These are phyloP conservation scores for Microcebus jonahi DNA, from an alignment of 2,113 vertebrate genomes.

Conservation along the genomic window DNA sequence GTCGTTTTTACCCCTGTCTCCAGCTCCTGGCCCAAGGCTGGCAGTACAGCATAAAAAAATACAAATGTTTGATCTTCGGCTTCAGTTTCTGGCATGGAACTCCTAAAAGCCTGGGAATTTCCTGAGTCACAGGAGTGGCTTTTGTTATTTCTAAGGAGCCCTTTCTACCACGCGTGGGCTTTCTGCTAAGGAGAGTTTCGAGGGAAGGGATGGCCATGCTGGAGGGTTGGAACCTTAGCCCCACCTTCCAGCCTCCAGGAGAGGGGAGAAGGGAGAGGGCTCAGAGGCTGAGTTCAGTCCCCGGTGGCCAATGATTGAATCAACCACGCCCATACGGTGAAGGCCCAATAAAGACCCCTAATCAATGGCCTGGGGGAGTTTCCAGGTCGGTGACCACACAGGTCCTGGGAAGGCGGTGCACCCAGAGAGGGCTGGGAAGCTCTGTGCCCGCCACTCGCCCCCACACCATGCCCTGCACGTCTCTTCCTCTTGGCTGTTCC, in stretches of 20 bases:
- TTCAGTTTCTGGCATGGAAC: background rate
- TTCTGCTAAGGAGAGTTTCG: background rate
- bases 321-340: background rate
- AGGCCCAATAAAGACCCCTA: background rate
- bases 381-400: background rate
- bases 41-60: background rate
- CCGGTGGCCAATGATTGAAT: background rate
- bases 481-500: background rate
- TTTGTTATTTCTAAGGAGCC: too few relatives aligned
- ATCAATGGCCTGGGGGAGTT: fast-evolving
- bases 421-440: fast-evolving
- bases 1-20: background rate
- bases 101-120: background rate
- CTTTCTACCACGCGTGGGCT: background rate
- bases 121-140: background rate
- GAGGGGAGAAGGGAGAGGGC: background rate
- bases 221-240: background rate
- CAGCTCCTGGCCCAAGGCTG: background rate
- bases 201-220: background rate
- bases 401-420: background rate
- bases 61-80: background rate
- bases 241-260: background rate
- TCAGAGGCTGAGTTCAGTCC: background rate
- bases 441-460: fast-evolving
- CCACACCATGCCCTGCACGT: background rate